Evolutionary conservation across 1,140 invertebrate genomes (phyloP).

Genomic region (Cydia fagiglandana): DNA sequence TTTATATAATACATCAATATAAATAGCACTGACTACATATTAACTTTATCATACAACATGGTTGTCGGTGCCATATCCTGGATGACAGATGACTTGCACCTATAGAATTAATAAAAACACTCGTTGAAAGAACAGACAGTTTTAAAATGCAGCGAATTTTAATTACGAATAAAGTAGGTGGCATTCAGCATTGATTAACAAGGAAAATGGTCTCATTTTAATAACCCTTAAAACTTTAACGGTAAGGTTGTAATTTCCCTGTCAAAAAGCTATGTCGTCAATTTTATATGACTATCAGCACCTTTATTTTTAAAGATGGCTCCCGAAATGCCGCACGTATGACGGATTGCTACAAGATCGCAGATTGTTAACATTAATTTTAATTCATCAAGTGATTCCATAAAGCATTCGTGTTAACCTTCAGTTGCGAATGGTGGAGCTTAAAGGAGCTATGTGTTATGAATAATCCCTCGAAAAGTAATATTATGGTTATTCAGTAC

Average conservation of each 20-base stretch:
- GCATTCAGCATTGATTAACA: conserved; percentile 17
- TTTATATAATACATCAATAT: conserved; percentile 12
- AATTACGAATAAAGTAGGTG: conserved; percentile 15
- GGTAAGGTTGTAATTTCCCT: not conserved
- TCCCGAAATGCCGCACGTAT: conserved; percentile 13
- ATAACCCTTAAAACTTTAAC: not conserved
- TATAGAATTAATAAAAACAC: conserved; percentile 20
- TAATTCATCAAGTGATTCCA: conserved; percentile 13
- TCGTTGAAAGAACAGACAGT: not conserved
- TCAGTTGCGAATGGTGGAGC: not conserved
- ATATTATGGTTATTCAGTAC: not conserved
- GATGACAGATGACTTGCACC: not conserved
- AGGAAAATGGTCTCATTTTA: not conserved
- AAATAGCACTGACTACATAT: conserved; percentile 18
- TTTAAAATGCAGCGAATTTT: conserved; percentile 14
- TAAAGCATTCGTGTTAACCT: conserved; percentile 16
- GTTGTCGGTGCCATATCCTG: not conserved
- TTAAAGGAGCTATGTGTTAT: not conserved
- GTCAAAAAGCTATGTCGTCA: not conserved
- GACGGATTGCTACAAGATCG: conserved; percentile 18
- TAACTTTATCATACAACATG: not conserved
- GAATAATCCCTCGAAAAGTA: not conserved
- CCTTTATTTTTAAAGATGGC: conserved; percentile 22
- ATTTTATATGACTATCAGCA: conserved; percentile 12
- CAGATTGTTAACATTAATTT: conserved; percentile 21